These are phyloP conservation scores for Parnassius mnemosyne DNA, from an alignment of 2,888 invertebrate species.

Conservation along the genomic window DNA sequence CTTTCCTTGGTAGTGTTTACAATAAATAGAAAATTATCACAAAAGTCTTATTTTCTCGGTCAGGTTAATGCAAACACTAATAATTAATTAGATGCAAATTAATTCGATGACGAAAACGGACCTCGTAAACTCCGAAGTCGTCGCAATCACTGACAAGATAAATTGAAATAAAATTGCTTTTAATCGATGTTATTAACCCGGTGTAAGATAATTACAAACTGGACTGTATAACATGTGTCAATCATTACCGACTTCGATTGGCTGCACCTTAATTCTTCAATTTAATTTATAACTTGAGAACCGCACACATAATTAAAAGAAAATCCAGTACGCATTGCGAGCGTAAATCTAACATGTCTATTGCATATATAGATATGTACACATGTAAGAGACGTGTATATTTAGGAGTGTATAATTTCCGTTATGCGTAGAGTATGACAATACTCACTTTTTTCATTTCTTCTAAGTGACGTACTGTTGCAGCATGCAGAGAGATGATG, in stretches of 20 bases:
- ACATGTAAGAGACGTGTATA: no score
- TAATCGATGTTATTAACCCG: constrained; percentile 24
- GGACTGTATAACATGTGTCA: constrained; percentile 7
- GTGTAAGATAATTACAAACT: constrained; percentile 13
- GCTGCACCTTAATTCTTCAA: constrained; percentile 8
- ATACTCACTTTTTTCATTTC: no score
- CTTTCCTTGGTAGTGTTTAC: no score
- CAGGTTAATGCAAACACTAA: background rate
- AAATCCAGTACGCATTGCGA: constrained; percentile 2
- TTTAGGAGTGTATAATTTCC: no score
- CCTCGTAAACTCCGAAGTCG: constrained; percentile 1
- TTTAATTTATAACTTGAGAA: constrained; percentile 6
- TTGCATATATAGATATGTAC: no score
- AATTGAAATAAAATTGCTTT: constrained; percentile 21
- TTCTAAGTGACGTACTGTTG: no score
- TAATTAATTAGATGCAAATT: constrained; percentile 12
- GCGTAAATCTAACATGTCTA: background rate
- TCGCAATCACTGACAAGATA: constrained; percentile 13
- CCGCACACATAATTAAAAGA: constrained; percentile 1
- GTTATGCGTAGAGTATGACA: no score
- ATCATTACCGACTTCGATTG: constrained; percentile 11
- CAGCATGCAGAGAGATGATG: no score
- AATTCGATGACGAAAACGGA: constrained; percentile 19
- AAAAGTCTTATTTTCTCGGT: background rate
- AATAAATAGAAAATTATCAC: background rate